phyloP scores from a whole-genome alignment of 2,797 vertebrate genomes.

The Odontamblyopus rebecca region DNA sequence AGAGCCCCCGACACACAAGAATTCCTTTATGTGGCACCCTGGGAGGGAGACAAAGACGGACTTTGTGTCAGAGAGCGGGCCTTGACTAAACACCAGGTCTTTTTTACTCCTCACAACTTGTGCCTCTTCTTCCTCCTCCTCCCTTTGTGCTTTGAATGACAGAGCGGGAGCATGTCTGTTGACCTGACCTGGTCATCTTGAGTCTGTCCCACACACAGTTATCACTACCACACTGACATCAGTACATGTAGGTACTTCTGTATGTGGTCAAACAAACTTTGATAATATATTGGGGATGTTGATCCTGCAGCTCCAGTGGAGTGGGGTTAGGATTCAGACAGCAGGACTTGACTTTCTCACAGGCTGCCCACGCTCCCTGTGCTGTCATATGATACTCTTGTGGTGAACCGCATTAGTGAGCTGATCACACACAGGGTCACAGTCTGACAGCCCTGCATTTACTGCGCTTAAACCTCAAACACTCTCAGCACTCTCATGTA shows the following conservation, averaged over 20 bases:
- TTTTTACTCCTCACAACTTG: slow-evolving; percentile 60
- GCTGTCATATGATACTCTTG: slow-evolving; percentile 71
- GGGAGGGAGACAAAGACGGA: slow-evolving; percentile 80
- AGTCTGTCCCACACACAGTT: slow-evolving; percentile 49
- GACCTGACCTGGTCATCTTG: slow-evolving; percentile 42
- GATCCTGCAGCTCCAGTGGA: slow-evolving; percentile 24
- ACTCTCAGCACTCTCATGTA: slow-evolving; percentile 19
- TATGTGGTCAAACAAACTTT: slow-evolving; percentile 19
- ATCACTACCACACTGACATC: slow-evolving; percentile 15
- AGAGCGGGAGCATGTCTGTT: slow-evolving; percentile 48
- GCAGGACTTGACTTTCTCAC: slow-evolving; percentile 47
- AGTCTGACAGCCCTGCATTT: slow-evolving; percentile 52
- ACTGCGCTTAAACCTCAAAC: slow-evolving; percentile 37
- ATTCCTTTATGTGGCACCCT: slow-evolving; percentile 89
- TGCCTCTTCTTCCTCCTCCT: slow-evolving; percentile 54
- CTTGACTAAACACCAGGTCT: slow-evolving; percentile 77
- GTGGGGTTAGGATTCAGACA: slow-evolving; percentile 14
- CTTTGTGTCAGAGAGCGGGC: slow-evolving; percentile 85
- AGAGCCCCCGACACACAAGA: slow-evolving; percentile 86
- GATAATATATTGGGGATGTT: slow-evolving; percentile 11
- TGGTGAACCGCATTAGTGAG: slow-evolving; percentile 69
- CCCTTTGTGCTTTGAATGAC: slow-evolving; percentile 45
- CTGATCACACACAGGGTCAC: slow-evolving; percentile 47
- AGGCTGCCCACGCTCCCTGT: slow-evolving; percentile 41
- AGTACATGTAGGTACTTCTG: slow-evolving; percentile 16